These are phyloP conservation scores for Zaprionus inermis DNA, from an alignment of 1,140 invertebrate species.

Conservation along the genomic window DNA sequence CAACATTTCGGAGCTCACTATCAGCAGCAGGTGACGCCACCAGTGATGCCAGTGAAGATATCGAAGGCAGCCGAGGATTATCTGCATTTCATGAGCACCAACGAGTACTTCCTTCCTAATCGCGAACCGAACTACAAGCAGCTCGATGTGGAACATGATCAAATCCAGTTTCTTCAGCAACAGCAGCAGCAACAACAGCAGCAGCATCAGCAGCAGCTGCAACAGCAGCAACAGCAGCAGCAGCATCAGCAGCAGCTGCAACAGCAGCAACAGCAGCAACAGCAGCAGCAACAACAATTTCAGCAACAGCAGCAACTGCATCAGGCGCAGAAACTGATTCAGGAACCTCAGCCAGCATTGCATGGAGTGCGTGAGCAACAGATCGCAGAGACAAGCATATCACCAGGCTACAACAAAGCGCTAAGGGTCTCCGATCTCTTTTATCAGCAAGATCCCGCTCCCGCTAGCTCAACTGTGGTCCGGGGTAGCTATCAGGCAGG, in stretches of 20 bases:
- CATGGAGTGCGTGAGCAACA: constrained; percentile 16
- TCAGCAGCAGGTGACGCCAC: constrained; percentile 30
- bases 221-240: constrained; percentile 30
- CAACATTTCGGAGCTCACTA: constrained; percentile 19
- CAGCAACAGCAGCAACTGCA: constrained; percentile 20
- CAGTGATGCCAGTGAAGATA: constrained; percentile 30
- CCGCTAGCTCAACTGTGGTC: constrained; percentile 61
- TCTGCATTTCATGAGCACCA: constrained; percentile 77
- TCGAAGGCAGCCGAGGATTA: constrained; percentile 74
- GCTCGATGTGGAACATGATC: constrained; percentile 64
- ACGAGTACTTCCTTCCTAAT: constrained; percentile 77
- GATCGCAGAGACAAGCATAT: constrained; percentile 43
- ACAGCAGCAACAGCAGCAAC: constrained; percentile 16
- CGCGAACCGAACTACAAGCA: constrained; percentile 74
- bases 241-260: constrained; percentile 24
- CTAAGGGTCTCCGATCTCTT: constrained; percentile 73
- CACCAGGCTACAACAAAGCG: constrained; percentile 66
- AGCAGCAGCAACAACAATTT: constrained; percentile 25
- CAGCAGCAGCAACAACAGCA: constrained; percentile 40
- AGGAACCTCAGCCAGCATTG: constrained; percentile 11
- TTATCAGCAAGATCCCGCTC: constrained; percentile 73
- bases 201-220: constrained; percentile 28
- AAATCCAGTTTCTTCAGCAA: constrained; percentile 38
- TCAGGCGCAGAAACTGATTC: constrained; percentile 22
- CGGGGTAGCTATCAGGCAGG: constrained; percentile 76